Evolutionary conservation across 2,797 vertebrate species (phyloP).

Genomic region (Characodon lateralis): DNA sequence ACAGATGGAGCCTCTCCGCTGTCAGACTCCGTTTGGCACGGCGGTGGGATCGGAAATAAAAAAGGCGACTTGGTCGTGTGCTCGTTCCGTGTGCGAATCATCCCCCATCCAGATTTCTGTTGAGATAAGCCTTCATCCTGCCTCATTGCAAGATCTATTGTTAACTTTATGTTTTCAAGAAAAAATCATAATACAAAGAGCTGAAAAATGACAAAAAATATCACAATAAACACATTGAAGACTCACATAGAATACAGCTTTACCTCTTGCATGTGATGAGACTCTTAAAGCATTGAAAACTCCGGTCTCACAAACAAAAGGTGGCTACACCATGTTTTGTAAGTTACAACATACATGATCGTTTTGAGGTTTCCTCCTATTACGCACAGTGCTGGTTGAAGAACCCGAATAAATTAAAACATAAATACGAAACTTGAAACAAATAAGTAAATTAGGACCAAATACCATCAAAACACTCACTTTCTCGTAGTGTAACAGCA

Average conservation of each 20-base stretch:
- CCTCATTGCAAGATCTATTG: neutral
- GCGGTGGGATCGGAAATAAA: constrained; percentile 46
- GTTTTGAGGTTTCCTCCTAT: constrained; percentile 33
- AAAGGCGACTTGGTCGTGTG: constrained; percentile 49
- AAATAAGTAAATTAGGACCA: constrained; percentile 63
- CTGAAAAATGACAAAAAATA: constrained; percentile 50
- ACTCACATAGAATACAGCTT: constrained; percentile 49
- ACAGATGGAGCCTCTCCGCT: constrained; percentile 19
- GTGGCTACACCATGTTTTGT: constrained; percentile 52
- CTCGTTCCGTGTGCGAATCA: constrained; percentile 28
- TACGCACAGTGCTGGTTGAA: constrained; percentile 51
- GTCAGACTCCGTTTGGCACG: constrained; percentile 35
- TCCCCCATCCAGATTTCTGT: constrained; percentile 8
- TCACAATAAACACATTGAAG: constrained; percentile 58
- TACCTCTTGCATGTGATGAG: constrained; percentile 17
- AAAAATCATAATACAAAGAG: constrained; percentile 42
- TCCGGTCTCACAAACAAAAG: constrained; percentile 25
- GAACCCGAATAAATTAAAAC: constrained; percentile 75
- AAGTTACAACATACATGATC: constrained; percentile 51
- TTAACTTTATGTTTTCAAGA: constrained; percentile 25
- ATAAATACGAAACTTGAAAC: constrained; percentile 73
- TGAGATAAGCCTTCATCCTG: neutral
- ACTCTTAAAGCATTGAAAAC: constrained; percentile 21
- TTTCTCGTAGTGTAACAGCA: constrained; percentile 10
- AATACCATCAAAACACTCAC: neutral